Percentiles rank a stretch among this genome's conserved stretches.
phyloP scores from a whole-genome alignment of 2,113 vertebrate species.

The Heliornis fulica region DNA sequence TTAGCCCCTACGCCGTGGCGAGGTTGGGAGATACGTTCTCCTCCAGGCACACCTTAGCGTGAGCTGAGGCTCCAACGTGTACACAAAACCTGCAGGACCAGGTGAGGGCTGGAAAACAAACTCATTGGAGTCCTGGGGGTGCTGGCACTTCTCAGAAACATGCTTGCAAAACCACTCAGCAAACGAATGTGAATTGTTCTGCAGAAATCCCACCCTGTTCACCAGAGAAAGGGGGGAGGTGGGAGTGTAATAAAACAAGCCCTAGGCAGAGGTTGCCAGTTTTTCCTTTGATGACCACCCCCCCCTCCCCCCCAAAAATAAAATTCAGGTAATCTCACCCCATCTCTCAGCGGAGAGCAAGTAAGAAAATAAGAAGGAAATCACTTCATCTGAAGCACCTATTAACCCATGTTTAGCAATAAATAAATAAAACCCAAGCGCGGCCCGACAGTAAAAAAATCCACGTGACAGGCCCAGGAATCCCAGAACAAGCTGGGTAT shows the following conservation, averaged over 20 bases:
- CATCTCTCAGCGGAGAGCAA: neutral
- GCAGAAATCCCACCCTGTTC: neutral
- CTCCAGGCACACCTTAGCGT: neutral
- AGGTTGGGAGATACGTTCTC: neutral
- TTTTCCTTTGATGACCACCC: neutral
- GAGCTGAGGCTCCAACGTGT: neutral
- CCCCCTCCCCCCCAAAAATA: neutral
- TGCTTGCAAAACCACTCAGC: neutral
- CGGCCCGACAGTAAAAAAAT: neutral
- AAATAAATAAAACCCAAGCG: neutral
- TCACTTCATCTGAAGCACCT: neutral
- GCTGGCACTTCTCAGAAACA: conserved; percentile 12
- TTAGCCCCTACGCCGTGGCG: neutral
- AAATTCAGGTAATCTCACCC: conserved; percentile 34
- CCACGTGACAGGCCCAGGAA: neutral
- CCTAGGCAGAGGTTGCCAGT: neutral
- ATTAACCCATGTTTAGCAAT: neutral
- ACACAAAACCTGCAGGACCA: neutral
- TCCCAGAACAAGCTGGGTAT: neutral
- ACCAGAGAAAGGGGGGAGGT: neutral
- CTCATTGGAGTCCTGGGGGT: neutral
- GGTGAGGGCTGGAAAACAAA: neutral
- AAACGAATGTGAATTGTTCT: neutral
- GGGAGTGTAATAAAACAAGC: neutral
- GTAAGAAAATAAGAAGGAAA: conserved; percentile 36